Evolutionary conservation across 2,113 vertebrate species (phyloP).

Genomic region (Siniperca knerii): DNA sequence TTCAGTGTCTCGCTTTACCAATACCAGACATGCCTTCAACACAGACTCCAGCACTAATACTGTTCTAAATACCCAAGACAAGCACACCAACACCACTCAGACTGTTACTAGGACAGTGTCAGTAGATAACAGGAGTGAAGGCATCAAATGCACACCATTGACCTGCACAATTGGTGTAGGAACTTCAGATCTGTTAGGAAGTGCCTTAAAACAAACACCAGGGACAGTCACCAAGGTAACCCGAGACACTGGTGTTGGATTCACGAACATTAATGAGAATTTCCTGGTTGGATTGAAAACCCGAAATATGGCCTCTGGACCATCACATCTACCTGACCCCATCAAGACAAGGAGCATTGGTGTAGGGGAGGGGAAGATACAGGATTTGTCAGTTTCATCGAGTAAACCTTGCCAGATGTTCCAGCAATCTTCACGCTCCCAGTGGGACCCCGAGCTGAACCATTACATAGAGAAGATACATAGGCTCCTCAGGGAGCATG

Average conservation of each 20-base stretch:
- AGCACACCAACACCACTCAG: constrained; percentile 88
- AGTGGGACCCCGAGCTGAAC: constrained; percentile 87
- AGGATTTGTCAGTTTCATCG: constrained; percentile 55
- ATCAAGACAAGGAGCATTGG: constrained; percentile 89
- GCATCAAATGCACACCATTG: constrained; percentile 77
- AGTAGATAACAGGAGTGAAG: constrained; percentile 87
- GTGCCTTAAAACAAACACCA: constrained; percentile 79
- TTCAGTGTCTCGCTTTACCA: constrained; percentile 85
- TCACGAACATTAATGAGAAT: constrained; percentile 90
- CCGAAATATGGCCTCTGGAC: constrained; percentile 94
- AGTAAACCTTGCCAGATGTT: constrained; percentile 22
- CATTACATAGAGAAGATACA: constrained; percentile 94
- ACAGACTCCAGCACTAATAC: constrained; percentile 89
- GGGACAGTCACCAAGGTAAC: constrained; percentile 80
- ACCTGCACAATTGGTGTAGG: constrained; percentile 87
- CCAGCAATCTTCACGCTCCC: constrained; percentile 55
- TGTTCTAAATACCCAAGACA: constrained; percentile 83
- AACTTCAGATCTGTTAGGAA: constrained; percentile 75
- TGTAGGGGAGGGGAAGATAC: constrained; percentile 88
- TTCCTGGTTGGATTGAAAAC: constrained; percentile 94
- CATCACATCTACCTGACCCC: constrained; percentile 84
- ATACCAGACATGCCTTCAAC: constrained; percentile 80
- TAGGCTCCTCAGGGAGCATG: constrained; percentile 90
- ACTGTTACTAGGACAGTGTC: constrained; percentile 86
- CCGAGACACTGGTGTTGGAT: constrained; percentile 90